Evolutionary conservation across 2,888 invertebrate species (phyloP).

Genomic region (Thera britannica): DNA sequence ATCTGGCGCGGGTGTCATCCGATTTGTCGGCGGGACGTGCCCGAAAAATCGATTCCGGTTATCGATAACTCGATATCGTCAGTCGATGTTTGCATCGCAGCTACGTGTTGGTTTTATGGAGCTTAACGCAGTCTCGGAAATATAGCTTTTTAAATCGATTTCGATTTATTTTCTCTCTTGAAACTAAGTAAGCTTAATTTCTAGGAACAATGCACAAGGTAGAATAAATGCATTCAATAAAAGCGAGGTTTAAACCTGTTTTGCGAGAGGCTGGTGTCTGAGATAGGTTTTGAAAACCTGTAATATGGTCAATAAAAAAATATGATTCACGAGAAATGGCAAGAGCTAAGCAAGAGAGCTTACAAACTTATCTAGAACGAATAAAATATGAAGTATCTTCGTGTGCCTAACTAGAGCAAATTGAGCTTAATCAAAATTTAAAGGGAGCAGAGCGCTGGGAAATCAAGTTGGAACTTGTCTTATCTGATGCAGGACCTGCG

Average conservation of each 20-base stretch:
- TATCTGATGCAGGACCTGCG: conserved; percentile 27
- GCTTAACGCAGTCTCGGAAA: conserved; percentile 5
- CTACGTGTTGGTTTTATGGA: conserved; percentile 23
- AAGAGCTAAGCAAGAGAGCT: no score
- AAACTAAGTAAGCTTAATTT: no score
- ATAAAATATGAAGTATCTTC: conserved; percentile 24
- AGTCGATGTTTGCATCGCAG: conserved; percentile 40
- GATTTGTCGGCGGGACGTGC: conserved; percentile 53
- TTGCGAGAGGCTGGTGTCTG: no score
- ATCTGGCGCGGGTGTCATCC: conserved; percentile 46
- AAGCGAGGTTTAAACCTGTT: no score
- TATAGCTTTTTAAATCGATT: no score
- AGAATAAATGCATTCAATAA: no score
- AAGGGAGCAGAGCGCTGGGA: conserved; percentile 30
- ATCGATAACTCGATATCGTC: conserved; percentile 50
- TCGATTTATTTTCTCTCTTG: no score
- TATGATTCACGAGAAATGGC: background rate
- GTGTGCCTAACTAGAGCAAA: conserved; percentile 15
- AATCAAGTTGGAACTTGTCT: conserved; percentile 30
- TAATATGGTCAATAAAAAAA: background rate
- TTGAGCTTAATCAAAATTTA: conserved; percentile 36
- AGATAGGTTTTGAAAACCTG: background rate
- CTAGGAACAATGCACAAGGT: no score
- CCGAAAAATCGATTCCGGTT: conserved; percentile 46
- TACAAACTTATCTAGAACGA: background rate